phyloP scores from a whole-genome alignment of 2,888 invertebrate genomes.

The Sclerodermus sp. region DNA sequence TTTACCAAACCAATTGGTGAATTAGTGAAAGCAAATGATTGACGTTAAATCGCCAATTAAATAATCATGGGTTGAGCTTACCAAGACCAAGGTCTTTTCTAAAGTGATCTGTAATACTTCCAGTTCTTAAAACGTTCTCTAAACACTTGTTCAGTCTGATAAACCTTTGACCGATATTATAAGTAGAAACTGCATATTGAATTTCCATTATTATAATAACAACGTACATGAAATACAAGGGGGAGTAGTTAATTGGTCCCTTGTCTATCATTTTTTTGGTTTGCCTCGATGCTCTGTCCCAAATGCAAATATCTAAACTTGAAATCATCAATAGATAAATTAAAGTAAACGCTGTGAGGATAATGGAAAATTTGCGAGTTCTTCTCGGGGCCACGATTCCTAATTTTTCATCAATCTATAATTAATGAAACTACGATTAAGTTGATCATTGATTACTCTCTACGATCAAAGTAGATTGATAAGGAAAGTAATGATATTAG shows the following conservation, averaged over 20 bases:
- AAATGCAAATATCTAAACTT: conserved; percentile 37
- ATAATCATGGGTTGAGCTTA: conserved; percentile 1
- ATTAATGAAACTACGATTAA: too few relatives aligned
- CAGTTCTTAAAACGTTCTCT: conserved; percentile 51
- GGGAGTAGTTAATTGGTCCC: conserved; percentile 60
- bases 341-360: conserved; percentile 26
- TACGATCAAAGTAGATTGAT: too few relatives aligned
- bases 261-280: conserved; percentile 33
- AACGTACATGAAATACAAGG: conserved; percentile 65
- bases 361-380: conserved; percentile 37
- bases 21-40: too few relatives aligned
- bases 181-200: conserved; percentile 64
- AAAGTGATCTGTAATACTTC: conserved; percentile 31
- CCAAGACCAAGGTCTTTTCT: conserved; percentile 32
- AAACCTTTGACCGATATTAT: conserved; percentile 63
- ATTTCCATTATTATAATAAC: conserved; percentile 64
- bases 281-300: conserved; percentile 30
- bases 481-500: too few relatives aligned
- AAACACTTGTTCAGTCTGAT: conserved; percentile 62
- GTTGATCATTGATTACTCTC: too few relatives aligned
- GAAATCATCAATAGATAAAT: conserved; percentile 35
- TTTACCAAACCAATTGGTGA: too few relatives aligned
- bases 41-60: not conserved
- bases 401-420: conserved; percentile 45
- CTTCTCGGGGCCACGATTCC: conserved; percentile 35